Conservation (phyloP, 2,797 vertebrate genomes). For the Pangasius krempfi region DNA sequence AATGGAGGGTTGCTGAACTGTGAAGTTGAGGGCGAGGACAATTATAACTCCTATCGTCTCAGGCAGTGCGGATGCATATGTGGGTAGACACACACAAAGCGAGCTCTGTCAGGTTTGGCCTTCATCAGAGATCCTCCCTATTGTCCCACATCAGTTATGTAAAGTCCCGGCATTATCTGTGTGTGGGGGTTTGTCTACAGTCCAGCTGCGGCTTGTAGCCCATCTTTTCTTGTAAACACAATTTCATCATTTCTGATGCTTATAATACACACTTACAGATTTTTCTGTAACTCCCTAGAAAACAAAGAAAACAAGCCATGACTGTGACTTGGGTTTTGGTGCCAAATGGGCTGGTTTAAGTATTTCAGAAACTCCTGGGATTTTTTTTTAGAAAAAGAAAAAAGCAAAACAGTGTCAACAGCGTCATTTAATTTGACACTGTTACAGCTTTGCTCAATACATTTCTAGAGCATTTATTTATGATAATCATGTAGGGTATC, state of each 20-base stretch:
- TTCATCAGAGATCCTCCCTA: slow-evolving; percentile 56
- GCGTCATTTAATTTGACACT: neutral
- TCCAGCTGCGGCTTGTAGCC: slow-evolving; percentile 17
- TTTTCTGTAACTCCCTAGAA: neutral
- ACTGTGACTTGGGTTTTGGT: neutral
- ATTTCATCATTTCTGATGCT: slow-evolving; percentile 3
- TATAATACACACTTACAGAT: neutral
- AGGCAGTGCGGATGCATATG: slow-evolving; percentile 53
- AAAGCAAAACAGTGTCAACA: neutral
- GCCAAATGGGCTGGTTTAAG: neutral
- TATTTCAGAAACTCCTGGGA: neutral
- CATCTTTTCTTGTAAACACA: slow-evolving; percentile 30
- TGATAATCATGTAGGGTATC: neutral
- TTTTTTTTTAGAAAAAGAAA: neutral
- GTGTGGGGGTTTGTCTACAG: slow-evolving; percentile 21
- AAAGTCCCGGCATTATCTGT: slow-evolving; percentile 56
- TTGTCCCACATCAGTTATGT: slow-evolving; percentile 50
- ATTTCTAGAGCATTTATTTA: neutral
- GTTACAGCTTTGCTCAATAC: neutral
- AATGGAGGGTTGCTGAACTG: slow-evolving; percentile 40
- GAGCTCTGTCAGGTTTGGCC: slow-evolving; percentile 57
- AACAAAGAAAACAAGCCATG: neutral
- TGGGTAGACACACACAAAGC: slow-evolving; percentile 56
- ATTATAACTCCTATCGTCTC: slow-evolving; percentile 51
- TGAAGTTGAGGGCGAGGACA: slow-evolving; percentile 41